Evolutionary conservation across 2,113 vertebrate genomes (phyloP).

Genomic region (Lucifuga dentata): DNA sequence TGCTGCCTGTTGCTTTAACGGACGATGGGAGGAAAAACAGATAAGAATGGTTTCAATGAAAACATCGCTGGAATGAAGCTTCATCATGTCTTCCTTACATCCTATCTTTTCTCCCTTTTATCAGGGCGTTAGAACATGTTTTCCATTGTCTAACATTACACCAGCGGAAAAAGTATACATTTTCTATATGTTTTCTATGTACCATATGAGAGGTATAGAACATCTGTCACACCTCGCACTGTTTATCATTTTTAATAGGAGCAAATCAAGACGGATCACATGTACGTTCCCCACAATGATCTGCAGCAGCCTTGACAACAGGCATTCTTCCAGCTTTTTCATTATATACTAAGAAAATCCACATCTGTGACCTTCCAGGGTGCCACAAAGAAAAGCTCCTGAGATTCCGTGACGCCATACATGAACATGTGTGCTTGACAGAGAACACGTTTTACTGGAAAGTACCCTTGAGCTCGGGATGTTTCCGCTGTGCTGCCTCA

Average conservation of each 20-base stretch:
- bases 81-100: no score
- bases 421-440: not conserved
- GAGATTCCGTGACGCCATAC: not conserved
- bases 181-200: no score
- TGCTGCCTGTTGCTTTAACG: conserved; percentile 39
- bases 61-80: conserved; percentile 35
- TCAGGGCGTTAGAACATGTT: conserved; percentile 19
- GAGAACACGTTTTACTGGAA: not conserved
- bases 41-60: conserved; percentile 39
- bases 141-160: no score
- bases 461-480: conserved; percentile 28
- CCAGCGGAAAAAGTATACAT: no score
- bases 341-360: not conserved
- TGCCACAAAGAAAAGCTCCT: conserved; percentile 44
- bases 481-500: conserved; percentile 24
- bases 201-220: no score
- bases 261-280: conserved; percentile 1
- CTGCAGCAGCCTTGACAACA: conserved; percentile 18
- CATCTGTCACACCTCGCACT: not conserved
- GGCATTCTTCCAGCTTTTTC: conserved; percentile 10
- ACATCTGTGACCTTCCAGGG: conserved; percentile 28
- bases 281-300: not conserved
- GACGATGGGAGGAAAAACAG: conserved; percentile 23
- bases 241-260: conserved; percentile 14
- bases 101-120: not conserved